Conservation (phyloP, 2,113 vertebrate genomes). For the Spea bombifrons region DNA sequence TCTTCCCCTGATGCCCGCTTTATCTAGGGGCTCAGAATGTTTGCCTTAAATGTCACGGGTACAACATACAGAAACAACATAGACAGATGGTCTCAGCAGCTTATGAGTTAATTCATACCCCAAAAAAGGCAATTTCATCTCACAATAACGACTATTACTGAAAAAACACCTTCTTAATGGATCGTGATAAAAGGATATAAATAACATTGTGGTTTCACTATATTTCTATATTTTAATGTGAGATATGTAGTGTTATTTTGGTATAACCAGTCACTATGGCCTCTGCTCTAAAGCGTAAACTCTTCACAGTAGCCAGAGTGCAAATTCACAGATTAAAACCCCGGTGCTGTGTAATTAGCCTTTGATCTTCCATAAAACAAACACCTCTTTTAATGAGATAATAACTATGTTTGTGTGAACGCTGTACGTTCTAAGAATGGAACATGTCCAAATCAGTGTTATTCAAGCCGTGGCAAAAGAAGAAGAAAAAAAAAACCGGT, state of each 20-base stretch:
- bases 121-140: too few species aligned
- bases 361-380: slow-evolving; percentile 6
- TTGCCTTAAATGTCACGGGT: too few species aligned
- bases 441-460: background rate
- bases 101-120: too few species aligned
- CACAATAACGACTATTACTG: too few species aligned
- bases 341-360: background rate
- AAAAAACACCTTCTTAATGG: too few species aligned
- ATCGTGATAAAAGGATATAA: too few species aligned
- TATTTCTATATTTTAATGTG: too few species aligned
- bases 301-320: background rate
- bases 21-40: too few species aligned
- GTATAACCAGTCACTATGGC: background rate
- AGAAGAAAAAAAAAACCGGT: background rate
- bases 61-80: too few species aligned
- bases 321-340: background rate
- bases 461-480: background rate
- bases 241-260: background rate
- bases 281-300: background rate
- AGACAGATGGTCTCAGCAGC: too few species aligned
- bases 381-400: background rate
- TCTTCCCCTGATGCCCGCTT: too few species aligned
- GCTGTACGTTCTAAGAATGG: background rate
- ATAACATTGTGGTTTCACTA: too few species aligned
- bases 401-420: background rate